phyloP scores from a whole-genome alignment of 2,888 invertebrate species.

The Nephrocerus scutellatus region DNA sequence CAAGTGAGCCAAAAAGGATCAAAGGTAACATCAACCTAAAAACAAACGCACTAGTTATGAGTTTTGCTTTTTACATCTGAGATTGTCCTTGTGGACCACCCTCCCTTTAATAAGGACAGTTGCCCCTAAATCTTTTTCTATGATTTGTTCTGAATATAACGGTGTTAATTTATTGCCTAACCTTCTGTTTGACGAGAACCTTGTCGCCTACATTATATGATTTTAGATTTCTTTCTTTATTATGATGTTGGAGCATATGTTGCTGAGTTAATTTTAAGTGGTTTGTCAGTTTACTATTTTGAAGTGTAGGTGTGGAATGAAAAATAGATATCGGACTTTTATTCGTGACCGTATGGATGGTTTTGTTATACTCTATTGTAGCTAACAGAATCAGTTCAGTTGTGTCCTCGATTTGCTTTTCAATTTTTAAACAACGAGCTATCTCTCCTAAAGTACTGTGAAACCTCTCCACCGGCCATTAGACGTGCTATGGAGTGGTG shows the following conservation, averaged over 20 bases:
- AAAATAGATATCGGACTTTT: constrained; percentile 1
- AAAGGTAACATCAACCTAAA: constrained; percentile 1
- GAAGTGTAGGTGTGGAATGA: constrained; percentile 1
- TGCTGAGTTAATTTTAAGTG: too few species aligned
- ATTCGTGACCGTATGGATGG: constrained; percentile 2
- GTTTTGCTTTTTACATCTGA: too few species aligned
- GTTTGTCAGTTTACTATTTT: too few species aligned
- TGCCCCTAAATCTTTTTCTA: too few species aligned
- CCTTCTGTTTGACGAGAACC: too few species aligned
- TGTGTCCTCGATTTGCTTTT: constrained; percentile 1
- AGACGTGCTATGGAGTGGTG: constrained; percentile 3
- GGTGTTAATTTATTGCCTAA: too few species aligned
- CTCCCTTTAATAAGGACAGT: too few species aligned
- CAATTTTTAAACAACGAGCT: constrained; percentile 1
- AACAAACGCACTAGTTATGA: too few species aligned
- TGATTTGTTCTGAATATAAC: too few species aligned
- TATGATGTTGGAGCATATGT: neutral
- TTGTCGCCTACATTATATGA: too few species aligned
- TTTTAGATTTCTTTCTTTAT: too few species aligned
- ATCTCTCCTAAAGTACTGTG: constrained; percentile 3
- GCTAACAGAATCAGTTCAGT: constrained; percentile 1
- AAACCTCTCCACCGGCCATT: constrained; percentile 8
- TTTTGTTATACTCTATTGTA: constrained; percentile 1
- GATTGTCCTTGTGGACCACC: constrained; percentile 3
- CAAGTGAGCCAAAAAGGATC: neutral